Evolutionary conservation across 2,888 invertebrate species (phyloP).

Genomic region (Campopleginae sp.): DNA sequence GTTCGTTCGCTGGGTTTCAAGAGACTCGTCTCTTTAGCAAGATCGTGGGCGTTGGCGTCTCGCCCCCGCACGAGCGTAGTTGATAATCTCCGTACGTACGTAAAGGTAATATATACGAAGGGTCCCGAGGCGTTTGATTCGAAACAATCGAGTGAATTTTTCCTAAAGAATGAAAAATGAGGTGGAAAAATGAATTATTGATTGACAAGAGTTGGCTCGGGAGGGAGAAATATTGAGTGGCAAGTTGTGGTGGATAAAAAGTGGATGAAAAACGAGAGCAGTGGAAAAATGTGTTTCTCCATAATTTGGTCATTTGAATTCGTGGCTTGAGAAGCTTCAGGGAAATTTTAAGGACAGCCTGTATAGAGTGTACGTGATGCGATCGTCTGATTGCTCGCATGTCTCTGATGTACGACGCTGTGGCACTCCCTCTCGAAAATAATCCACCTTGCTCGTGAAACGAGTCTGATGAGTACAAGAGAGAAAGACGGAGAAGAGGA

Average conservation of each 20-base stretch:
- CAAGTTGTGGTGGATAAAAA: not conserved
- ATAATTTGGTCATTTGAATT: not conserved
- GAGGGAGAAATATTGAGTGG: not conserved
- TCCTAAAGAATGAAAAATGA: not conserved
- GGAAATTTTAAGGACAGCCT: not conserved
- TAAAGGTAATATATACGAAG: not conserved
- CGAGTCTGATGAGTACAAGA: constrained; percentile 58
- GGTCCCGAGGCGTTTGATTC: not conserved
- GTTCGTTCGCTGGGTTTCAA: constrained; percentile 48
- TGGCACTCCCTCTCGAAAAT: constrained; percentile 68
- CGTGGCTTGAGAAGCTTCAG: not conserved
- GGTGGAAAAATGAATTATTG: not conserved
- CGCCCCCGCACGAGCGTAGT: constrained; percentile 60
- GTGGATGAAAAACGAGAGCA: not conserved
- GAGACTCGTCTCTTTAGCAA: constrained; percentile 39
- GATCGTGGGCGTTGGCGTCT: constrained; percentile 69
- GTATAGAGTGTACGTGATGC: constrained; percentile 16
- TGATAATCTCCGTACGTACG: not conserved
- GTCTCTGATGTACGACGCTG: constrained; percentile 51
- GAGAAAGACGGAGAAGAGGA: constrained; percentile 3
- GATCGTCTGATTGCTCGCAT: constrained; percentile 47
- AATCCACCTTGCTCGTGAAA: constrained; percentile 68
- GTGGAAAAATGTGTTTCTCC: not conserved
- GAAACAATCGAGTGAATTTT: not conserved
- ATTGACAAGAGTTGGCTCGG: not conserved